Conservation (phyloP, 2,113 vertebrate genomes). For the Falcunculus frontatus region DNA sequence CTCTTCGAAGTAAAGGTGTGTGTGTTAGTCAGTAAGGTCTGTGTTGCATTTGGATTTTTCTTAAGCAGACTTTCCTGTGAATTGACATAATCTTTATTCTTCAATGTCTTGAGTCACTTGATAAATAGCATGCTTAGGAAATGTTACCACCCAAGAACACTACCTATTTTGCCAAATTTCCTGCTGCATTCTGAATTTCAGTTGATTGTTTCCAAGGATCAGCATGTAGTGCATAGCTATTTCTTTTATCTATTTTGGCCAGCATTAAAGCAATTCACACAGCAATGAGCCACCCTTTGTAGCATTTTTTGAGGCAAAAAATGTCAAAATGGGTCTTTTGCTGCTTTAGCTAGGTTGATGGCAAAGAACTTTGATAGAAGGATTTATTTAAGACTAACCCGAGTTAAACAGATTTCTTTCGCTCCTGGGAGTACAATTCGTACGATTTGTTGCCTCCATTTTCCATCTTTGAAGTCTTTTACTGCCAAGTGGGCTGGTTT, state of each 20-base stretch:
- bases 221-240: neutral
- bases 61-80: neutral
- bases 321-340: neutral
- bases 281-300: neutral
- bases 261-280: neutral
- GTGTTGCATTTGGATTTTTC: neutral
- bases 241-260: neutral
- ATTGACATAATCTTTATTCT: neutral
- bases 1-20: neutral
- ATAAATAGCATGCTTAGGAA: neutral
- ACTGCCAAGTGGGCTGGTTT: neutral
- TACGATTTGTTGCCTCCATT: neutral
- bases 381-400: neutral
- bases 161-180: neutral
- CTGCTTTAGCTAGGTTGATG: neutral
- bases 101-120: neutral
- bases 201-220: neutral
- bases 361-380: neutral
- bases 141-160: neutral
- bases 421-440: fast-evolving
- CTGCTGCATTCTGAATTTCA: neutral
- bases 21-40: neutral
- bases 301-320: neutral
- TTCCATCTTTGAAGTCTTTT: neutral
- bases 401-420: neutral